Percentiles rank a stretch among this genome's conserved stretches.
Conservation (phyloP, 2,113 vertebrate species). For the Xenopus borealis region DNA sequence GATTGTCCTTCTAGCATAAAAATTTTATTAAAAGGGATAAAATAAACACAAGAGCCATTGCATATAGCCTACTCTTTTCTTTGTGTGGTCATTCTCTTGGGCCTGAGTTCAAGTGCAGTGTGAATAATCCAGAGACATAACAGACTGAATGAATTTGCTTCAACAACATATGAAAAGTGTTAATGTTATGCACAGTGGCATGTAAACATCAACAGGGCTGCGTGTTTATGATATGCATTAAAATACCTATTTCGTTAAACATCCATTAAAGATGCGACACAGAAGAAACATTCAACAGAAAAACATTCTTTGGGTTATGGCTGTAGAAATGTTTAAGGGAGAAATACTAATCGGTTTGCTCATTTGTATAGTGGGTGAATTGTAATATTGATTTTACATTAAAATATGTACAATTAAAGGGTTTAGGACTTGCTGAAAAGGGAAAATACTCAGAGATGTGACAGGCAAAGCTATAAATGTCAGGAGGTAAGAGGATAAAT, state of each 20-base stretch:
- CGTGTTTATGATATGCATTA: neutral
- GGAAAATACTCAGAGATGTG: slow-evolving; percentile 22
- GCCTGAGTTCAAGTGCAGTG: no score
- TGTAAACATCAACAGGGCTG: neutral
- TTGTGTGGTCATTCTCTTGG: no score
- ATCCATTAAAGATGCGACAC: slow-evolving; percentile 24
- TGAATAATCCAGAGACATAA: no score
- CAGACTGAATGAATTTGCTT: no score
- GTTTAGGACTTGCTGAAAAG: slow-evolving; percentile 27
- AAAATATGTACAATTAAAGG: slow-evolving; percentile 39
- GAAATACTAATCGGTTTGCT: slow-evolving; percentile 39
- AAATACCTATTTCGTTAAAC: slow-evolving; percentile 36
- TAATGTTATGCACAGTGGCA: neutral
- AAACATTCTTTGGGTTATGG: slow-evolving; percentile 27
- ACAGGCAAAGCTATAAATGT: slow-evolving; percentile 29
- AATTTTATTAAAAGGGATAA: no score
- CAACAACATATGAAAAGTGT: no score
- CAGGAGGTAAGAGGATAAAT: slow-evolving; percentile 36
- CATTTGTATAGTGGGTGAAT: slow-evolving; percentile 36
- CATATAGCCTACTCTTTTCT: no score
- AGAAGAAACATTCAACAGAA: neutral
- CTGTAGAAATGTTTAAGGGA: slow-evolving; percentile 4
- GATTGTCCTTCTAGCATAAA: no score
- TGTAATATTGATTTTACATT: slow-evolving; percentile 34
- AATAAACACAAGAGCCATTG: no score